Evolutionary conservation across 2,797 vertebrate genomes (phyloP).

Genomic region (Galagoides demidoff): DNA sequence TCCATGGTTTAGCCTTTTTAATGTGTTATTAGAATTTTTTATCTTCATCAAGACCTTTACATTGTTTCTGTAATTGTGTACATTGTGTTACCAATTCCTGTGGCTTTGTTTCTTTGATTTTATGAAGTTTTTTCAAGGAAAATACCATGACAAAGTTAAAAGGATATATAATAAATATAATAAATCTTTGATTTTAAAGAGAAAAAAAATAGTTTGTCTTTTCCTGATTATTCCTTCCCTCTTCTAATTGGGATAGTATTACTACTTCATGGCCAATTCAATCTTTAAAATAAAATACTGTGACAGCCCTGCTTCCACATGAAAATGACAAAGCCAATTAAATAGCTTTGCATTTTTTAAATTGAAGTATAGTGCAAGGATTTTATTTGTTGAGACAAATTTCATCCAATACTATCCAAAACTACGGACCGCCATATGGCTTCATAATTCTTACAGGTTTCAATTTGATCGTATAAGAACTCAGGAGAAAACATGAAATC

Average conservation of each 20-base stretch:
- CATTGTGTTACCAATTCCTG: not conserved
- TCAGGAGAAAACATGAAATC: slow-evolving; percentile 42
- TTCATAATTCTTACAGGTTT: not conserved
- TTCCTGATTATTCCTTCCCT: not conserved
- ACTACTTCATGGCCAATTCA: not conserved
- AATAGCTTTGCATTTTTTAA: not conserved
- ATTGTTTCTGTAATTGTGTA: not conserved
- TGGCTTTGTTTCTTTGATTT: slow-evolving; percentile 10
- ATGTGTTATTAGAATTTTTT: not conserved
- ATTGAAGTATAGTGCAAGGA: not conserved
- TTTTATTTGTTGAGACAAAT: slow-evolving; percentile 48
- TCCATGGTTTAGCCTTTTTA: not conserved
- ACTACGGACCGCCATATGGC: not conserved
- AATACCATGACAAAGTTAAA: not conserved
- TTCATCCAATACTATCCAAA: slow-evolving; percentile 1
- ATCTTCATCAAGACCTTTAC: slow-evolving; percentile 3
- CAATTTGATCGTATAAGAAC: slow-evolving; percentile 34
- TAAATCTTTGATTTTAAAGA: not conserved
- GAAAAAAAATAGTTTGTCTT: too few species aligned
- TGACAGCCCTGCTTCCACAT: not conserved
- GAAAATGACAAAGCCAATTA: slow-evolving; percentile 30
- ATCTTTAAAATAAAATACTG: slow-evolving; percentile 44
- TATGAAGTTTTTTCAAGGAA: not conserved
- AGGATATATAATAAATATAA: not conserved
- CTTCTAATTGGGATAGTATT: not conserved